A percentile compares a stretch with the other conserved stretches of the same genome.
Conservation (phyloP, 2,797 vertebrate species). For the Momotus momota region DNA sequence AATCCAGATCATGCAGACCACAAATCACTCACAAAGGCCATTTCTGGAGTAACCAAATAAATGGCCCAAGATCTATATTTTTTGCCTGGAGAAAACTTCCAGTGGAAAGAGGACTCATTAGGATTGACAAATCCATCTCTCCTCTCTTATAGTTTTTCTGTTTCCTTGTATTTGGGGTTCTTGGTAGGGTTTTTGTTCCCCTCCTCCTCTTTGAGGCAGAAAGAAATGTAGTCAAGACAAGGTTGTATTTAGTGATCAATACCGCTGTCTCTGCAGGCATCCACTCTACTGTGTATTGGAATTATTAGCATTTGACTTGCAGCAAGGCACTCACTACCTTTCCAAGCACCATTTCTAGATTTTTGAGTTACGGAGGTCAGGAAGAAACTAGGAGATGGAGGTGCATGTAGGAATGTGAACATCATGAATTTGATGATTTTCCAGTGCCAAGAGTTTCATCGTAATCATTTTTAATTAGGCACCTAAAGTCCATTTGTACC, state of each 20-base stretch:
- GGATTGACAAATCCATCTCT: neutral
- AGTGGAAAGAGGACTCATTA: neutral
- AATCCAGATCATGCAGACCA: neutral
- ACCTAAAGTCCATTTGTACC: neutral
- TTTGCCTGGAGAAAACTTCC: neutral
- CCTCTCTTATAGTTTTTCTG: neutral
- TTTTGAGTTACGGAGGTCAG: neutral
- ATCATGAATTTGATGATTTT: neutral
- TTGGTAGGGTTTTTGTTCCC: rapidly evolving
- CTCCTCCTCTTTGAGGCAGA: neutral
- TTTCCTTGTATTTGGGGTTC: neutral
- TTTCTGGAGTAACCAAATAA: neutral
- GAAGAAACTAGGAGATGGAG: neutral
- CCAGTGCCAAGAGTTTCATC: neutral
- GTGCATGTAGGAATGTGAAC: neutral
- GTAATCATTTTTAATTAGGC: neutral
- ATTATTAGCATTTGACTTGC: neutral
- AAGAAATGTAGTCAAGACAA: neutral
- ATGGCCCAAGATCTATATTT: rapidly evolving
- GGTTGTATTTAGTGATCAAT: neutral
- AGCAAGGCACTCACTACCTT: neutral
- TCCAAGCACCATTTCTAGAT: neutral
- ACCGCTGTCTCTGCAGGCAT: neutral
- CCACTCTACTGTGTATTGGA: neutral
- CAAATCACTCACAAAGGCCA: neutral